phyloP scores from a whole-genome alignment of 2,113 vertebrate genomes.

The Leiothrix lutea region DNA sequence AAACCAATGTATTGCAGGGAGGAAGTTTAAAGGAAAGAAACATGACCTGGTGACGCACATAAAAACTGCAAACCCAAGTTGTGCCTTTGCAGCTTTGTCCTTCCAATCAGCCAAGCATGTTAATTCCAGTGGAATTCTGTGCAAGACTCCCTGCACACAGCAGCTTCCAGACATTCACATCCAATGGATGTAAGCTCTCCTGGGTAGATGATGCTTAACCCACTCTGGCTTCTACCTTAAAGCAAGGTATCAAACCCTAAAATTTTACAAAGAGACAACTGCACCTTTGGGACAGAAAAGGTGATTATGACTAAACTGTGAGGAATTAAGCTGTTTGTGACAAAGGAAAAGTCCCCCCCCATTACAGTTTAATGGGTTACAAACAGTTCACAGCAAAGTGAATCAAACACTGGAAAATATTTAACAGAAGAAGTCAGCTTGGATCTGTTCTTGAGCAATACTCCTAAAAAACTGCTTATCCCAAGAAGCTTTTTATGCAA shows the following conservation, averaged over 20 bases:
- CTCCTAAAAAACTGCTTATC: neutral
- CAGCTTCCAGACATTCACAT: neutral
- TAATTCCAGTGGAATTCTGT: neutral
- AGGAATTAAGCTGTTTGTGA: neutral
- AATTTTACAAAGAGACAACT: neutral
- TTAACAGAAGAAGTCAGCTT: neutral
- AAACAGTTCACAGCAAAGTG: neutral
- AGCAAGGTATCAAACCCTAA: neutral
- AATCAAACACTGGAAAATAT: neutral
- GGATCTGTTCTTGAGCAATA: neutral
- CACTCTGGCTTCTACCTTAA: neutral
- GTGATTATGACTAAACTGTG: neutral
- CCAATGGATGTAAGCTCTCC: neutral
- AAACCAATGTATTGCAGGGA: neutral
- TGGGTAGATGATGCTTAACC: neutral
- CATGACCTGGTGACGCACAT: neutral
- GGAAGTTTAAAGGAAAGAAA: neutral
- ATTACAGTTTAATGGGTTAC: neutral
- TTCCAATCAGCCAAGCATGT: neutral
- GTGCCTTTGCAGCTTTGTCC: neutral
- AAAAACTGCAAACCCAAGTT: neutral
- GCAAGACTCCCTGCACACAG: neutral
- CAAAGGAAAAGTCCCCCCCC: neutral
- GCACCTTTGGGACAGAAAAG: neutral
- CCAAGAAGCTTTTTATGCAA: neutral